Conservation (phyloP, 53 echinoderm and acorn worm species). For the Apostichopus leukothele region DNA sequence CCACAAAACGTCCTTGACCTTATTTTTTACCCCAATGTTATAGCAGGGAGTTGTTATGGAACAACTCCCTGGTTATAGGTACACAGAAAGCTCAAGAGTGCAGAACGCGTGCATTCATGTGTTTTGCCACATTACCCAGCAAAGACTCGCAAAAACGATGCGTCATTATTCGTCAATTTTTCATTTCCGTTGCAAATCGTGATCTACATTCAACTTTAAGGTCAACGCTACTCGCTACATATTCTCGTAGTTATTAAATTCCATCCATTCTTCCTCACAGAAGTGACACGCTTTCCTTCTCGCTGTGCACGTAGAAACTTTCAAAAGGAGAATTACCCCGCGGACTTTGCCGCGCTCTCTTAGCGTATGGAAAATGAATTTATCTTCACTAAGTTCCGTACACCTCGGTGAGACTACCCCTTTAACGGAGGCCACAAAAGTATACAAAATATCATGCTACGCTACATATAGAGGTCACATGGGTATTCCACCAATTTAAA, state of each 20-base stretch:
- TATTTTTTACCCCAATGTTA: no score
- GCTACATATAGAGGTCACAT: no score
- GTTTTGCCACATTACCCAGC: not conserved
- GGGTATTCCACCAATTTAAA: no score
- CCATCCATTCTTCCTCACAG: slow-evolving; percentile 8
- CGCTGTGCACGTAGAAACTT: not conserved
- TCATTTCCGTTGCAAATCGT: not conserved
- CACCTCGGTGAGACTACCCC: no score
- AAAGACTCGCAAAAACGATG: not conserved
- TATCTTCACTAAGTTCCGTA: no score
- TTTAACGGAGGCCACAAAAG: no score
- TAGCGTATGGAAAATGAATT: no score
- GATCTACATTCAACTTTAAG: not conserved
- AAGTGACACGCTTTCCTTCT: not conserved
- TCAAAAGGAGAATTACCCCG: slow-evolving; percentile 3
- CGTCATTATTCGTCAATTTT: slow-evolving; percentile 16
- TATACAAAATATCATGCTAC: no score
- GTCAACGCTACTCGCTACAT: not conserved
- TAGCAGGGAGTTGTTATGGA: no score
- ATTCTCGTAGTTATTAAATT: not conserved
- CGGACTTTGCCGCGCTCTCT: not conserved
- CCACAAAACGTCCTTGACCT: no score
- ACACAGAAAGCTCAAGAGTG: no score
- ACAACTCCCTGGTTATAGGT: no score
- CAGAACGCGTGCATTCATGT: not conserved